Conservation (phyloP, 2,888 invertebrate genomes). For the Eupithecia subfuscata region DNA sequence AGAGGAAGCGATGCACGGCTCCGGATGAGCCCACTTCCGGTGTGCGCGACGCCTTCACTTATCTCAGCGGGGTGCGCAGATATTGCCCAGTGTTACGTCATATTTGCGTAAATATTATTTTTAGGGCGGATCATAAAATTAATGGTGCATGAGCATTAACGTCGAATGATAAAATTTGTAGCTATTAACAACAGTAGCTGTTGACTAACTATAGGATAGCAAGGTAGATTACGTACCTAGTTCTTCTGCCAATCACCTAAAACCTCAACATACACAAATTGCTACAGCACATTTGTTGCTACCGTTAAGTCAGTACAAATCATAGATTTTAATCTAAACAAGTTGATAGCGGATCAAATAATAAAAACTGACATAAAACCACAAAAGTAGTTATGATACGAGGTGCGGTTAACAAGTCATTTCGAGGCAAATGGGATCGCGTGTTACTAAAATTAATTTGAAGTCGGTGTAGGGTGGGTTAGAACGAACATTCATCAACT, state of each 20-base stretch:
- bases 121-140: conserved; percentile 20
- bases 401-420: conserved; percentile 69
- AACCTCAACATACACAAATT: neutral
- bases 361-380: conserved; percentile 67
- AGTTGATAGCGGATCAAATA: conserved; percentile 63
- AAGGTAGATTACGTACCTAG: neutral
- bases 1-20: conserved; percentile 77
- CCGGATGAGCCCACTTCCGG: conserved; percentile 78
- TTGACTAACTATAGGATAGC: neutral
- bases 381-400: conserved; percentile 63
- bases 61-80: conserved; percentile 73
- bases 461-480: conserved; percentile 32
- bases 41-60: conserved; percentile 76
- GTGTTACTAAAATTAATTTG: conserved; percentile 78
- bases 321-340: conserved; percentile 61
- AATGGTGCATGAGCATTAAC: conserved; percentile 10
- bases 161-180: neutral
- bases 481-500: conserved; percentile 26
- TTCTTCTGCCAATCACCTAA: neutral
- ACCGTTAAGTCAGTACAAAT: conserved; percentile 49
- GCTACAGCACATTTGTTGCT: conserved; percentile 39
- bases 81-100: conserved; percentile 57
- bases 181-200: neutral
- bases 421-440: conserved; percentile 74
- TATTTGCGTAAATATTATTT: conserved; percentile 44